A percentile compares a stretch with the other conserved stretches of the same genome.
These are phyloP conservation scores for Eretmocerus hayati DNA, from an alignment of 2,888 invertebrate species.

Conservation along the genomic window DNA sequence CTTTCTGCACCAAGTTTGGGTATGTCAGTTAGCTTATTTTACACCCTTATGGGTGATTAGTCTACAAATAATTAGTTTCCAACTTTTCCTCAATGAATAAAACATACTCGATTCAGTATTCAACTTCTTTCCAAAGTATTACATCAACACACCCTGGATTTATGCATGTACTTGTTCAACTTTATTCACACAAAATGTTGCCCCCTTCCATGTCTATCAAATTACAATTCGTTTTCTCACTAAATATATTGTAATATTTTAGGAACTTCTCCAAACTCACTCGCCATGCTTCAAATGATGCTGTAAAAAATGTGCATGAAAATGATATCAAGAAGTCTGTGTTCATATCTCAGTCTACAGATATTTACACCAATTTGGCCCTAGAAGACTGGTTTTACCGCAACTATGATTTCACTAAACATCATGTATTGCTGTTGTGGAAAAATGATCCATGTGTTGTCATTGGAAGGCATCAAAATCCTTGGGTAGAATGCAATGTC, in stretches of 20 bases:
- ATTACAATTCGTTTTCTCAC: too few relatives aligned
- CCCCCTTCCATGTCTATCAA: too few relatives aligned
- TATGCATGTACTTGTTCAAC: too few relatives aligned
- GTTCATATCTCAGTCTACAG: constrained; percentile 83
- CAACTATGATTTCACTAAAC: constrained; percentile 74
- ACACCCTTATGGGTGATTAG: neutral
- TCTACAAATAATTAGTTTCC: neutral
- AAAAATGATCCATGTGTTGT: constrained; percentile 91
- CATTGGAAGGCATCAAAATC: constrained; percentile 94
- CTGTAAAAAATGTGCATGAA: constrained; percentile 33
- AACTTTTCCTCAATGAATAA: too few relatives aligned
- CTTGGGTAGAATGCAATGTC: constrained; percentile 87
- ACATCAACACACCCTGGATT: too few relatives aligned
- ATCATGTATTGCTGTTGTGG: constrained; percentile 86
- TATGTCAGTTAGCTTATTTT: too few relatives aligned
- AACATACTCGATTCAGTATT: too few relatives aligned
- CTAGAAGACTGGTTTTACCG: constrained; percentile 94
- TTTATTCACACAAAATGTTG: too few relatives aligned
- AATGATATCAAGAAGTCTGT: constrained; percentile 71
- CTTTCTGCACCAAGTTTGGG: constrained; percentile 11
- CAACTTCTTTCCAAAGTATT: too few relatives aligned
- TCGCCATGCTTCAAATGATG: constrained; percentile 6
- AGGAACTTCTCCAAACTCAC: constrained; percentile 4
- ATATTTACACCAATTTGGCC: constrained; percentile 89
- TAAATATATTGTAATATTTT: neutral